Base-by-base conservation (phyloP, 2,797 vertebrate species). In the Enteromius unitaeniatus region DNA sequence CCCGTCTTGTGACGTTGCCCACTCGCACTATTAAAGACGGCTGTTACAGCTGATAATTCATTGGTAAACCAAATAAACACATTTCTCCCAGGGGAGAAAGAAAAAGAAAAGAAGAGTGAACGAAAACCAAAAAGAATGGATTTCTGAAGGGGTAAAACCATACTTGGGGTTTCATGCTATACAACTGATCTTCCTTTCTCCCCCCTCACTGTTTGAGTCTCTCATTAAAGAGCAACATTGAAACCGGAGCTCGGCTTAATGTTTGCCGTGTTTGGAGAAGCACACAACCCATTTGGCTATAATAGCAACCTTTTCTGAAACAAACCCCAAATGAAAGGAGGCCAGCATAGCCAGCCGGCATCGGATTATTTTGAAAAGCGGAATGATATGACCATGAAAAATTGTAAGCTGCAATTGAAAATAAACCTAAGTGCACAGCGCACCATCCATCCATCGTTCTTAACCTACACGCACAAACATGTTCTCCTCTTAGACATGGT, bases 201-300 rank as follows among this genome's bases (percentile, higher is more conserved):
- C 92, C 91, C 92, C 62, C 7, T 90, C 90, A 92, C 90, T 93
- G 92, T 94, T 93, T 93, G 89, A 91, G 91, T 93, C 94, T 94
- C 94, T 95, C 94, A 94, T 95, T 95, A 94, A 90, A 89, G 93
- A 92, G 92, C 93, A 91, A 91, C 88, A 85, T 88, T 93, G 95
- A 93, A 96, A 95, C 94, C 86, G 17, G 93, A 96, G 93, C 91
- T 86, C 60, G 3, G 90, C 81, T 91, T 95, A 96, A 96, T 95
- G 93, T 93, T 92, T 93, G 91, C 92, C 80, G 88, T 95, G 93
- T 95, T 95, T 95, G 93, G 91, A 94, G 89, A 94, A 94, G 93
- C 89, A 89, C 87, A 93, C 91, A 93, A 94, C 92, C 92, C 93
- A 92, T 95, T 95, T 93, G 90, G 92, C 91, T 91, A 91, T 93